Conservation (phyloP, 92 coral and sea anemone species). For the Actinernus sp. region DNA sequence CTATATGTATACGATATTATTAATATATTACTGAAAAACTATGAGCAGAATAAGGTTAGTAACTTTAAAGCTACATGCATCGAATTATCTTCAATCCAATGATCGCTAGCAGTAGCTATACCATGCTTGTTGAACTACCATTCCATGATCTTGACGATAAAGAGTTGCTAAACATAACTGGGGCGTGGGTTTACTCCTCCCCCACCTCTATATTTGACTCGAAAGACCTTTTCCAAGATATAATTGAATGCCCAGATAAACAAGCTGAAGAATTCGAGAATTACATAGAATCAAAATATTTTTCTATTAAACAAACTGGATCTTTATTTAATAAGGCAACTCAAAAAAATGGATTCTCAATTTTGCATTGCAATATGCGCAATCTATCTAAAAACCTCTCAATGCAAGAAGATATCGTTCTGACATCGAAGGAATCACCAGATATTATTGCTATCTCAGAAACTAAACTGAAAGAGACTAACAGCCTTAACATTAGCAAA, state of each 20-base stretch:
- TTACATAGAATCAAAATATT: slow-evolving; percentile 43
- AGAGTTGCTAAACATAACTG: slow-evolving; percentile 13
- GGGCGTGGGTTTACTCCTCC: slow-evolving; percentile 11
- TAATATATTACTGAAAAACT: too few species aligned
- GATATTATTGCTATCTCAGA: slow-evolving; percentile 47
- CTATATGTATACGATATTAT: too few species aligned
- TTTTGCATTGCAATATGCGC: slow-evolving; percentile 56
- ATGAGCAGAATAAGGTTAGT: too few species aligned
- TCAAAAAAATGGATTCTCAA: slow-evolving; percentile 13
- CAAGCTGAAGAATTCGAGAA: slow-evolving; percentile 9
- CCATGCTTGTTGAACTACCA: slow-evolving; percentile 4
- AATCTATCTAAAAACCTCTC: slow-evolving; percentile 25
- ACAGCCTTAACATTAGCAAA: slow-evolving; percentile 16
- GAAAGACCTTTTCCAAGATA: slow-evolving; percentile 35
- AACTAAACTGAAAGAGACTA: slow-evolving; percentile 19
- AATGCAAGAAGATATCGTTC: slow-evolving; percentile 17
- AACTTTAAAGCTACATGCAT: too few species aligned
- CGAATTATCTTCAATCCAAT: too few species aligned
- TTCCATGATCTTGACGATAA: slow-evolving; percentile 11
- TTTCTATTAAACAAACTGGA: slow-evolving; percentile 41
- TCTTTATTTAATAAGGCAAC: slow-evolving; percentile 20
- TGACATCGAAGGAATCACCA: slow-evolving; percentile 9
- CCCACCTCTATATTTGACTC: neutral
- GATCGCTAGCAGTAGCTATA: too few species aligned
- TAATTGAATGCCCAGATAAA: slow-evolving; percentile 38